Evolutionary conservation across 2,888 invertebrate species (phyloP).

Genomic region (Pyralis farinalis): DNA sequence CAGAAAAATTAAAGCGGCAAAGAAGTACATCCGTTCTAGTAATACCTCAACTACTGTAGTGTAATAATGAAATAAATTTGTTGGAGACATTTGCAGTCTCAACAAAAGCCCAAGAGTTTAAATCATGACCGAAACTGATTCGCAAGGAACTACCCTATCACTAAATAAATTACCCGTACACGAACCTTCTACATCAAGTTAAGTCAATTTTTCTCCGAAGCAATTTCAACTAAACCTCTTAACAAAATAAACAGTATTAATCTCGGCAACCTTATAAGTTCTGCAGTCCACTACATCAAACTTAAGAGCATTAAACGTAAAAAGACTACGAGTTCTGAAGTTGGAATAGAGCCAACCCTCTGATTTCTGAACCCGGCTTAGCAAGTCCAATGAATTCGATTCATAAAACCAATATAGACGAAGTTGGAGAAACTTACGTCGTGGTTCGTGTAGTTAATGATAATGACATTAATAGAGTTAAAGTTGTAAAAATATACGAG

Average conservation of each 20-base stretch:
- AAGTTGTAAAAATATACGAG: not conserved
- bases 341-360: constrained; percentile 4
- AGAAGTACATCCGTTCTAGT: too few species aligned
- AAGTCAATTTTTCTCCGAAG: constrained; percentile 31
- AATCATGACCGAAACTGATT: constrained; percentile 3
- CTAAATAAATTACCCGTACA: constrained; percentile 11
- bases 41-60: too few species aligned
- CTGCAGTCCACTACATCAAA: constrained; percentile 60
- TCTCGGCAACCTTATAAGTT: constrained; percentile 53
- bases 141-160: not conserved
- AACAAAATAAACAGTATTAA: constrained; percentile 64
- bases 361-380: constrained; percentile 9
- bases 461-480: not conserved
- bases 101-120: not conserved
- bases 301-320: constrained; percentile 72
- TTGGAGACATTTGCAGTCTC: too few species aligned
- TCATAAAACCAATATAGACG: not conserved
- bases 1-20: too few species aligned
- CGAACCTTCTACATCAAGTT: constrained; percentile 24
- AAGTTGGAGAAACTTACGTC: not conserved
- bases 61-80: too few species aligned
- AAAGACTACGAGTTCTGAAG: constrained; percentile 36
- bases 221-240: constrained; percentile 63
- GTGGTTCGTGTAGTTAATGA: constrained; percentile 6
- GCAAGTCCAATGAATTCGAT: constrained; percentile 9